Percentiles rank a stretch among this genome's conserved stretches.
These are phyloP conservation scores for Neolamprologus caudopunctatus DNA, from an alignment of 2,113 vertebrate species.

Conservation along the genomic window DNA sequence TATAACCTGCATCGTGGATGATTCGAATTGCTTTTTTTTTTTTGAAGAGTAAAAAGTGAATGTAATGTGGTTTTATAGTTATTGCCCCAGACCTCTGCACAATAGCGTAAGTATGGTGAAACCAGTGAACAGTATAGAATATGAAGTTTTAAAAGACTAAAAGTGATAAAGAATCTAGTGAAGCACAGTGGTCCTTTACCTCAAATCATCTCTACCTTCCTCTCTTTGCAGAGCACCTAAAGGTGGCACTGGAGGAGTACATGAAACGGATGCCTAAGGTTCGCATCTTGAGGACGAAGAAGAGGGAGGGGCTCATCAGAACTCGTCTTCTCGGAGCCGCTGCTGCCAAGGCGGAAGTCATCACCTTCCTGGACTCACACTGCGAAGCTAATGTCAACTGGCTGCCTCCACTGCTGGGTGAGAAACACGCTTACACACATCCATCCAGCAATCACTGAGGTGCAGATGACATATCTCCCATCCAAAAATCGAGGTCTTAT, in stretches of 20 bases:
- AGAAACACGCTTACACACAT: background rate
- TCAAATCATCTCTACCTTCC: background rate
- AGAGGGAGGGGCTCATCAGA: conserved; percentile 89
- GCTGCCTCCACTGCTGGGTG: conserved; percentile 91
- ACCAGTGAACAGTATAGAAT: too few species aligned
- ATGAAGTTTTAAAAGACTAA: background rate
- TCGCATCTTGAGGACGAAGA: conserved; percentile 87
- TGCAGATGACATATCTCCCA: background rate
- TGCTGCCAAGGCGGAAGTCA: conserved; percentile 82
- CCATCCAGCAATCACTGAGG: background rate
- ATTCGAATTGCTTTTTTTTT: too few species aligned
- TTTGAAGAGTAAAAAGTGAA: too few species aligned
- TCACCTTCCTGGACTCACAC: conserved; percentile 96
- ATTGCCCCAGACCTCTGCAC: too few species aligned
- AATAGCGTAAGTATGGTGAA: too few species aligned
- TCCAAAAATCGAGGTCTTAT: background rate
- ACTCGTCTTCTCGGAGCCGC: conserved; percentile 89
- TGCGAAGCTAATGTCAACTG: conserved; percentile 97
- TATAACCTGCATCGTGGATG: too few species aligned
- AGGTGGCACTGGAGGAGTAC: conserved; percentile 85
- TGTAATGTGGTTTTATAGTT: too few species aligned
- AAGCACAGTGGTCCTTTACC: background rate
- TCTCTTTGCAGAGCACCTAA: conserved; percentile 74
- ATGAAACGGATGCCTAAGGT: conserved; percentile 86
- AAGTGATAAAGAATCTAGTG: background rate